Percentiles rank a stretch among this genome's conserved stretches.
phyloP scores from a whole-genome alignment of 2,888 invertebrate genomes.

The Melikaiella ostensackeni region DNA sequence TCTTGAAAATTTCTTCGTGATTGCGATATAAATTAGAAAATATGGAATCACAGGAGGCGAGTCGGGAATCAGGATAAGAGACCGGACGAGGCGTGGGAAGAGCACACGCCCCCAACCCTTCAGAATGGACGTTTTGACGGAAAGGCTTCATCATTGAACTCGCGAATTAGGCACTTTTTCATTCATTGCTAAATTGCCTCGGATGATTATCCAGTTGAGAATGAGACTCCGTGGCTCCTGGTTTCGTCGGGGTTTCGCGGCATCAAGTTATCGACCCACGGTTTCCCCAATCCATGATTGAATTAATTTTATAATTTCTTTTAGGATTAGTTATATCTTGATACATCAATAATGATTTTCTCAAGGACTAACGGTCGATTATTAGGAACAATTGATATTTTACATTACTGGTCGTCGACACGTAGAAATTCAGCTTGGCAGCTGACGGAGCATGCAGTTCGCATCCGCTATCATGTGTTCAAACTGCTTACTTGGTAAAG shows the following conservation, averaged over 20 bases:
- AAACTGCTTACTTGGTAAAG: constrained; percentile 70
- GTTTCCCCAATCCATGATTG: background rate
- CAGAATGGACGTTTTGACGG: constrained; percentile 47
- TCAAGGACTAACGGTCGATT: background rate
- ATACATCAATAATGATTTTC: constrained; percentile 20
- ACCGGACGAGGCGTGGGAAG: constrained; percentile 26
- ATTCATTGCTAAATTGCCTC: constrained; percentile 60
- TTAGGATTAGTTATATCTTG: background rate
- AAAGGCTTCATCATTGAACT: constrained; percentile 58
- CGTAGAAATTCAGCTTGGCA: constrained; percentile 58
- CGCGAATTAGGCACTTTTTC: constrained; percentile 57
- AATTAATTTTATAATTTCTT: no score
- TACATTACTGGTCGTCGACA: constrained; percentile 47
- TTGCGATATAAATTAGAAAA: background rate
- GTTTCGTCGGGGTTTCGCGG: constrained; percentile 48
- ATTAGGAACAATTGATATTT: constrained; percentile 25
- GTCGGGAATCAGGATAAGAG: background rate
- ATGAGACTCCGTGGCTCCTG: constrained; percentile 46
- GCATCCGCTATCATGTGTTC: constrained; percentile 74
- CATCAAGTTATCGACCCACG: constrained; percentile 49
- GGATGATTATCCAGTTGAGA: constrained; percentile 59
- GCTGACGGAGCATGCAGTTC: constrained; percentile 68
- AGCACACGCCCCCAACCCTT: constrained; percentile 24
- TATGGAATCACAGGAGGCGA: constrained; percentile 23
- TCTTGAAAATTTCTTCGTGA: background rate